phyloP scores from a whole-genome alignment of 2,888 invertebrate species.

The Actias luna region DNA sequence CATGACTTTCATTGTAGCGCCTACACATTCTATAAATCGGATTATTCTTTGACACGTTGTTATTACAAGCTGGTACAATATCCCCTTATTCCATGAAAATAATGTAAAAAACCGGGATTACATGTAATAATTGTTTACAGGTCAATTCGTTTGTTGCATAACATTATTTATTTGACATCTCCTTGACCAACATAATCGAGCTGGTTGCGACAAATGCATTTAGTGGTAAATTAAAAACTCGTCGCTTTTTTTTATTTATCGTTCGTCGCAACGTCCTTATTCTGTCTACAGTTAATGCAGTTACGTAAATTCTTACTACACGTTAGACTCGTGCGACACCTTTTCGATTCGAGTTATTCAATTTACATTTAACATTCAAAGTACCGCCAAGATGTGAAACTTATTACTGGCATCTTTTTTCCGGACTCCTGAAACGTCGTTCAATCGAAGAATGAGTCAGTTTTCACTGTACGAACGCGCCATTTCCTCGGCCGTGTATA shows the following conservation, averaged over 20 bases:
- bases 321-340: not conserved
- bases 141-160: not conserved
- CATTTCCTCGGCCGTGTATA: no score
- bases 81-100: no score
- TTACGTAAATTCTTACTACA: not conserved
- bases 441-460: no score
- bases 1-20: no score
- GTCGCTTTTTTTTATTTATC: conserved; percentile 5
- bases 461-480: no score
- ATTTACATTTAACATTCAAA: no score
- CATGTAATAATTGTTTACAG: not conserved
- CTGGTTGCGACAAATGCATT: conserved; percentile 33
- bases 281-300: not conserved
- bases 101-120: not conserved
- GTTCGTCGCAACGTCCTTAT: not conserved
- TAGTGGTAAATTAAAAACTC: conserved; percentile 15
- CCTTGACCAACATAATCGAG: conserved; percentile 39
- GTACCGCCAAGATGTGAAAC: no score
- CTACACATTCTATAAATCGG: no score
- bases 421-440: no score
- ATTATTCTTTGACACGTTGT: no score
- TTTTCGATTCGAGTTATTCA: not conserved
- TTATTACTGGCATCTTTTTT: no score
- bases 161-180: conserved; percentile 19
- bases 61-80: no score